phyloP scores from a whole-genome alignment of 2,797 vertebrate species.

The Sarcoramphus papa region DNA sequence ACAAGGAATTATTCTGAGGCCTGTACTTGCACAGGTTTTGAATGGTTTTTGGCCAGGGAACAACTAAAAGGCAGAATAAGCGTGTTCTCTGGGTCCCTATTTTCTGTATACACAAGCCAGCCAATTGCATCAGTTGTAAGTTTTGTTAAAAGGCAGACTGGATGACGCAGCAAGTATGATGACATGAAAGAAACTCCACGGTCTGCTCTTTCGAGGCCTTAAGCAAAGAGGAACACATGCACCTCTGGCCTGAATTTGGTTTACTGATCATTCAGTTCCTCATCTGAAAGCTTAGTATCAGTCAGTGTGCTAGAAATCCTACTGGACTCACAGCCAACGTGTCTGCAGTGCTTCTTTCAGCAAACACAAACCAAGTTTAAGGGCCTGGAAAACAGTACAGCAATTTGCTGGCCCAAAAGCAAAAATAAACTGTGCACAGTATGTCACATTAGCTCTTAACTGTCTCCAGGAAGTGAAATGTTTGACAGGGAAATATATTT shows the following conservation, averaged over 20 bases:
- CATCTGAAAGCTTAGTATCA: not conserved
- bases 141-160: not conserved
- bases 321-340: not conserved
- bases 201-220: not conserved
- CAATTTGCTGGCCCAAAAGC: not conserved
- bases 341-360: constrained; percentile 35
- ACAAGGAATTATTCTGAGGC: not conserved
- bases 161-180: not conserved
- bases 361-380: constrained; percentile 17
- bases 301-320: not conserved
- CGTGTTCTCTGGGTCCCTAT: not conserved
- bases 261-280: not conserved
- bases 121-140: not conserved
- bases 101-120: not conserved
- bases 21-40: not conserved
- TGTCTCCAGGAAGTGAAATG: constrained; percentile 46
- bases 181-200: not conserved
- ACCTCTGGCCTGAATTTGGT: not conserved
- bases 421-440: not conserved
- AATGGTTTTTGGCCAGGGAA: not conserved
- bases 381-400: constrained; percentile 7
- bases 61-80: not conserved
- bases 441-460: constrained; percentile 38
- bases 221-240: not conserved
- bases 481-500: constrained; percentile 57